These are phyloP conservation scores for Druon quercuslanigerum DNA, from an alignment of 1,140 invertebrate genomes.

Conservation along the genomic window DNA sequence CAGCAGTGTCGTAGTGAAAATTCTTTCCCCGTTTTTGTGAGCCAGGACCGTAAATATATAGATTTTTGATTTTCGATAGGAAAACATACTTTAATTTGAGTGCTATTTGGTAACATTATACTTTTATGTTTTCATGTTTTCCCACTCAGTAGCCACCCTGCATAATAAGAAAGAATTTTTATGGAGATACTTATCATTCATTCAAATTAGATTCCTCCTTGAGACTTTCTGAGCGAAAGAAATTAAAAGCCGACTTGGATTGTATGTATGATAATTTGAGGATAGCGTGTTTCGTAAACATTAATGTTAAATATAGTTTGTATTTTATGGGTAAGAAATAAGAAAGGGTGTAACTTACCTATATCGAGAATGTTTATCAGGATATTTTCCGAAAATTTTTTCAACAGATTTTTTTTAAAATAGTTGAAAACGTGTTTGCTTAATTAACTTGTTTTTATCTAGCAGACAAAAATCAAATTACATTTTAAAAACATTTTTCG, in stretches of 20 bases:
- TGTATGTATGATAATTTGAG: constrained; percentile 36
- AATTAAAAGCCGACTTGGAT: constrained; percentile 10
- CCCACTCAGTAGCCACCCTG: too few relatives aligned
- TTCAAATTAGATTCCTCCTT: background rate
- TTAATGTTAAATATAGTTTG: constrained; percentile 37
- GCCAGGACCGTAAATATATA: too few relatives aligned
- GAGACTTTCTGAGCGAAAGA: background rate
- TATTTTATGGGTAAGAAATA: background rate
- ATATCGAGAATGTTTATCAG: background rate
- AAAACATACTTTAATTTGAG: too few relatives aligned
- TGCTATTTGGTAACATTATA: too few relatives aligned
- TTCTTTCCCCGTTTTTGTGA: too few relatives aligned
- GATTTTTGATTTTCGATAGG: too few relatives aligned
- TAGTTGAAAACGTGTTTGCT: background rate
- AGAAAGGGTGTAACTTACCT: background rate
- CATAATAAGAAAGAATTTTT: background rate
- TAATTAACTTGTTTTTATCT: too few relatives aligned
- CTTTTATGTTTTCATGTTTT: too few relatives aligned
- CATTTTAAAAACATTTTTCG: too few relatives aligned
- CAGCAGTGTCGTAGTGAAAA: too few relatives aligned
- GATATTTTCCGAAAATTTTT: background rate
- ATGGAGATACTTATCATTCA: background rate
- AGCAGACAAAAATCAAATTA: too few relatives aligned
- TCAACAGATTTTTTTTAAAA: background rate
- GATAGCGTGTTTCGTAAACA: constrained; percentile 41